These are phyloP conservation scores for Polyodon spathula DNA, from an alignment of 2,113 vertebrate species.

Conservation along the genomic window DNA sequence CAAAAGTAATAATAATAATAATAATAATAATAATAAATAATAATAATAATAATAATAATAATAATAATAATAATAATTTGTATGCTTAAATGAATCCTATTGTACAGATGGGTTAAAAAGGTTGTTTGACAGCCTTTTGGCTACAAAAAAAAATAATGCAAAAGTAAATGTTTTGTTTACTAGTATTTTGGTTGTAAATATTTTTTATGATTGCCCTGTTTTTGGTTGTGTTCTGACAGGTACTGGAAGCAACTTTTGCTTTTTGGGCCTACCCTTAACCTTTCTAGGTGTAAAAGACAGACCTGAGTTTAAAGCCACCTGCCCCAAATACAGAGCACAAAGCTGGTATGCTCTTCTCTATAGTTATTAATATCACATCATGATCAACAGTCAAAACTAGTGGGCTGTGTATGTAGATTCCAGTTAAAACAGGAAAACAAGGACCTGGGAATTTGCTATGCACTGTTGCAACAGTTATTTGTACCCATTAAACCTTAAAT, in stretches of 20 bases:
- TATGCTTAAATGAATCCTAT: slow-evolving; percentile 75
- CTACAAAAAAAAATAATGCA: slow-evolving; percentile 59
- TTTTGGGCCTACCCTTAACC: slow-evolving; percentile 24
- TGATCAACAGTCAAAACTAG: slow-evolving; percentile 23
- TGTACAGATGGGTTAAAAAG: slow-evolving; percentile 73
- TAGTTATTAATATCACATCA: too few species aligned
- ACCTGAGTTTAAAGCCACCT: slow-evolving; percentile 24
- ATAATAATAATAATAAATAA: slow-evolving; percentile 34
- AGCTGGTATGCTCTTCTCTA: too few species aligned
- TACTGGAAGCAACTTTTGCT: slow-evolving; percentile 35
- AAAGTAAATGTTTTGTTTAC: slow-evolving; percentile 67
- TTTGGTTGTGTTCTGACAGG: slow-evolving; percentile 43
- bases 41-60: slow-evolving; percentile 29
- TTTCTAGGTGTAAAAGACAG: slow-evolving; percentile 27
- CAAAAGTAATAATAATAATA: slow-evolving; percentile 44
- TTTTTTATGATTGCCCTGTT: slow-evolving; percentile 59
- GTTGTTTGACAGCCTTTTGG: slow-evolving; percentile 77
- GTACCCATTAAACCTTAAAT: too few species aligned
- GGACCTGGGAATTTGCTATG: not conserved
- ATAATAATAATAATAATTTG: slow-evolving; percentile 55
- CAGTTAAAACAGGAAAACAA: slow-evolving; percentile 9
- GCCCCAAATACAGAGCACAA: slow-evolving; percentile 52
- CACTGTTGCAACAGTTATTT: slow-evolving; percentile 14
- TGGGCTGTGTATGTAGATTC: slow-evolving; percentile 22
- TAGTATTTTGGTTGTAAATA: slow-evolving; percentile 73